Percentiles rank a stretch among this genome's conserved stretches.
phyloP scores from a whole-genome alignment of 2,113 vertebrate species.

The Protobothrops flavoviridis region DNA sequence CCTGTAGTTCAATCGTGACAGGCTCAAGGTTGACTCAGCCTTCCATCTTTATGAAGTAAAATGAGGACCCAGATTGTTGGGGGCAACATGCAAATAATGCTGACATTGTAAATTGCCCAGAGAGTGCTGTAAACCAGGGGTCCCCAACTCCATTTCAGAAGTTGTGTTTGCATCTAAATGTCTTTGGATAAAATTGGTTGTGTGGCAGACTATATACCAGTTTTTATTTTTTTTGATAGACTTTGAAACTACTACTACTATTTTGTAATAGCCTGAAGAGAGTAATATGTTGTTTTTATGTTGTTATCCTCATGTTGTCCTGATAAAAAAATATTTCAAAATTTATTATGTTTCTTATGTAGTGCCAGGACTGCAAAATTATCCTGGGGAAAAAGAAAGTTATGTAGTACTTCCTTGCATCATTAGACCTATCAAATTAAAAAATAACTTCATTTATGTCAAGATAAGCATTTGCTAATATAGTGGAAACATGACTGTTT shows the following conservation, averaged over 20 bases:
- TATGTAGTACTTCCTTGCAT: conserved; percentile 7
- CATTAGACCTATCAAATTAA: neutral
- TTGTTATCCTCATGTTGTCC: neutral
- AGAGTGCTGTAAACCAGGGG: neutral
- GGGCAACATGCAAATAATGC: neutral
- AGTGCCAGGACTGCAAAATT: neutral
- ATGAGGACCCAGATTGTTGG: neutral
- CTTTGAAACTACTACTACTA: neutral
- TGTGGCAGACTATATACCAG: neutral
- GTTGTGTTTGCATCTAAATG: neutral
- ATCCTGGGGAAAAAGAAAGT: neutral
- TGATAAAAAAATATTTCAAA: neutral
- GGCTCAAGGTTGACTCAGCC: neutral
- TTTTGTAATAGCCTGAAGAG: neutral
- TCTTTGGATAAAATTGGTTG: neutral
- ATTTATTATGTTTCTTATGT: neutral
- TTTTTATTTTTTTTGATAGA: neutral
- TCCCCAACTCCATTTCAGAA: neutral
- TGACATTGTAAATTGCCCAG: neutral
- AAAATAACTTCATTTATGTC: conserved; percentile 10
- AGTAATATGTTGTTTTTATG: neutral
- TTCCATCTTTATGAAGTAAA: neutral
- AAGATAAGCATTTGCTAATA: conserved; percentile 1
- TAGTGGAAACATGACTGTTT: conserved; percentile 15
- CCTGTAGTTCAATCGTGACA: neutral